phyloP scores from a whole-genome alignment of 2,113 vertebrate species.

The Climacteris rufus region DNA sequence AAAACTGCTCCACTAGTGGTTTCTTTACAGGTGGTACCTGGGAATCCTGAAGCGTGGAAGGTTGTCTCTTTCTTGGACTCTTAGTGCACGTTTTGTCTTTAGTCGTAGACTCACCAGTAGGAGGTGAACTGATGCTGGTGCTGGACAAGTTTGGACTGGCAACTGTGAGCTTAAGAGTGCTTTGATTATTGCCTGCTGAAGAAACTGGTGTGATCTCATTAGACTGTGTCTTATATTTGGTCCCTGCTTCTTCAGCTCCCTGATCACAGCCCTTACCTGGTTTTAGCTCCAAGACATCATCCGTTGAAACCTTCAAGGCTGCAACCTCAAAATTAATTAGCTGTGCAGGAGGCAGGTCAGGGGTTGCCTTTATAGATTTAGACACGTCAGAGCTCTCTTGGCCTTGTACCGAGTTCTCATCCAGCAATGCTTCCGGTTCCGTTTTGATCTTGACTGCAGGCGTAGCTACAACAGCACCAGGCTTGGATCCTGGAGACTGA shows the following conservation, averaged over 20 bases:
- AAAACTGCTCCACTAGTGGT: constrained; percentile 80
- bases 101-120: constrained; percentile 62
- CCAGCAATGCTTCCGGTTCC: constrained; percentile 82
- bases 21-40: constrained; percentile 90
- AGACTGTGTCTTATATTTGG: constrained; percentile 73
- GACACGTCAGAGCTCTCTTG: constrained; percentile 66
- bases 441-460: constrained; percentile 84
- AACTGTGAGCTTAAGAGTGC: constrained; percentile 71
- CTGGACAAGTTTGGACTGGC: constrained; percentile 71
- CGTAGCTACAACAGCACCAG: constrained; percentile 34
- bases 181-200: constrained; percentile 78
- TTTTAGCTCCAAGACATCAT: constrained; percentile 78
- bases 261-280: constrained; percentile 70
- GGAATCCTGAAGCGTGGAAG: constrained; percentile 78
- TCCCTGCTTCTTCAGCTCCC: constrained; percentile 73
- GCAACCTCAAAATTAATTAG: constrained; percentile 63
- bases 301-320: constrained; percentile 78
- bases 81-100: constrained; percentile 83
- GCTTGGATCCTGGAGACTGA: constrained; percentile 78
- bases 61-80: constrained; percentile 87
- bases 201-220: constrained; percentile 68
- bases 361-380: constrained; percentile 57
- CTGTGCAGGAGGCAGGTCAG: constrained; percentile 57
- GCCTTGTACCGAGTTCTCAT: constrained; percentile 72
- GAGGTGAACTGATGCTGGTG: constrained; percentile 74